Evolutionary conservation across 2,113 vertebrate genomes (phyloP), one percentile per base, ranked within the genome.

Genomic region (Actinemys pallida): DNA sequence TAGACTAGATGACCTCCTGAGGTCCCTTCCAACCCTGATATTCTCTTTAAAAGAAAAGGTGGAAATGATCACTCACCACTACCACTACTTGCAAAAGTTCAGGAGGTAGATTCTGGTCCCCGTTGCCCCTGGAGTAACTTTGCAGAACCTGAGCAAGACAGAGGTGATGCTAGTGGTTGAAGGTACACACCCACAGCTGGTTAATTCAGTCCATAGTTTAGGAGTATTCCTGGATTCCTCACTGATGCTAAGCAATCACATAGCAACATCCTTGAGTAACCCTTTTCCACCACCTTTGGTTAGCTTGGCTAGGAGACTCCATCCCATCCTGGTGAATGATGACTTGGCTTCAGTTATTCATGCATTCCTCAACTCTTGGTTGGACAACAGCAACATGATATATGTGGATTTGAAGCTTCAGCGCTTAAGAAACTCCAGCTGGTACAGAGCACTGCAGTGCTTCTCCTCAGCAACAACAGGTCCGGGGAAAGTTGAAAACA

Each of bases 101-200:
- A 62, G 3, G 11, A 82, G 69, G 90, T 82, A 12, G 75, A 53
- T 92, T 90, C 29, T 57, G 76, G 62, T 89, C 94, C 94, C 89
- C 62, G 27, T 17, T 83, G 25, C 53, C 92, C 52, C 13, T 84
- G 56, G 86, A 88, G 35, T 24, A 59, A 92, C 25, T 19, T 52
- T 94, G 50, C 39, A 81, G 49, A 86, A 53, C 35, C 47, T 72
- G 5, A 24, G 31, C 3, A 81, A 19, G 82, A 14, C 62, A 53
- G 31, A 95, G 20, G 12, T 42, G 49, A 81, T 50, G 29, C 4
- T 84, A n/a, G 22, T 54, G n/a, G 45, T 27, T 81, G 47, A 22
- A 7, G 83, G 20, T 9, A 20, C 29, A 72, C 6, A 84, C 24
- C 42, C 75, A 47, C 22, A 10, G 53, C 53, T 54, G 53, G 53